Conservation (phyloP, 2,113 vertebrate species). For the Nothocercus julius region DNA sequence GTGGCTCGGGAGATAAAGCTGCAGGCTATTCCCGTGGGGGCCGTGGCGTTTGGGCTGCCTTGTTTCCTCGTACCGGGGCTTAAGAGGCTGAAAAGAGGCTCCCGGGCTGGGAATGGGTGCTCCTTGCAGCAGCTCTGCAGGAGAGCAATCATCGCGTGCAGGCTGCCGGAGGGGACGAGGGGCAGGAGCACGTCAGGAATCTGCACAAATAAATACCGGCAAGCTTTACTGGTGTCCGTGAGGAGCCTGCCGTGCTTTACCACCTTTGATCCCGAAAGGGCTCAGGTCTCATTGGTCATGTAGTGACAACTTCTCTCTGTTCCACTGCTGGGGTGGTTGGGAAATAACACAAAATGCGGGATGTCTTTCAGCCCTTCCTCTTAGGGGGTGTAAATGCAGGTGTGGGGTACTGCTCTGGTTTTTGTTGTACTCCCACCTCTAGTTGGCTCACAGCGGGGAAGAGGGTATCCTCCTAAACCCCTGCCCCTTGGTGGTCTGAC, state of each 20-base stretch:
- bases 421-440: not conserved
- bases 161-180: not conserved
- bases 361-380: not conserved
- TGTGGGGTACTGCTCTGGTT: not conserved
- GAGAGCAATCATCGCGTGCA: rapidly evolving
- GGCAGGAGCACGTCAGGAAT: not conserved
- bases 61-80: not conserved
- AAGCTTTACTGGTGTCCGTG: not conserved
- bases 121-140: not conserved
- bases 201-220: not conserved
- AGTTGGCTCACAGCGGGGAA: not conserved
- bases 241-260: not conserved
- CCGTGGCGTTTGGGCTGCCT: not conserved
- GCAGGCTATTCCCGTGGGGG: not conserved
- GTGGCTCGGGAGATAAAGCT: conserved; percentile 63
- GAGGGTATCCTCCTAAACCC: not conserved
- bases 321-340: not conserved
- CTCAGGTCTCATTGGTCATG: rapidly evolving
- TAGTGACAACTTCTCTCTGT: not conserved
- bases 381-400: not conserved
- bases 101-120: not conserved
- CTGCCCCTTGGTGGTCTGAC: not conserved
- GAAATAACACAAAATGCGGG: not conserved
- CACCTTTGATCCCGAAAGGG: not conserved
- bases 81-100: not conserved